Evolutionary conservation across 1,140 invertebrate genomes (phyloP).

Genomic region (Linepithema humile): DNA sequence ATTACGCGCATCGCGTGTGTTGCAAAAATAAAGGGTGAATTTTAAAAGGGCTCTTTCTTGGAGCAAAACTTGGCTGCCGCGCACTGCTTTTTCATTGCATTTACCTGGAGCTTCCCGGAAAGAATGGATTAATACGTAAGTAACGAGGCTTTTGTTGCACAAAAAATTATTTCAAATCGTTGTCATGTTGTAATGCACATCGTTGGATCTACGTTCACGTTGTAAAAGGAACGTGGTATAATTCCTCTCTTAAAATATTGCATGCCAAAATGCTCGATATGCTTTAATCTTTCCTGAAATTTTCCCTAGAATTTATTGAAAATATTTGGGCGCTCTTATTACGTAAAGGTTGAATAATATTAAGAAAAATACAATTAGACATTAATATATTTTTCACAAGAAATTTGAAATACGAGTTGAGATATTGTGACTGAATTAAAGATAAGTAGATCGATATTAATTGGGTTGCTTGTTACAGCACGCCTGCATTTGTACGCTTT

Average conservation of each 20-base stretch:
- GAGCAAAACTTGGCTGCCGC: background rate
- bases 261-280: background rate
- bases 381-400: too few relatives aligned
- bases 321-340: background rate
- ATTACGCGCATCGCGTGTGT: conserved; percentile 54
- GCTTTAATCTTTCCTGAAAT: background rate
- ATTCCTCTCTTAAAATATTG: background rate
- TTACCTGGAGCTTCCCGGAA: conserved; percentile 31
- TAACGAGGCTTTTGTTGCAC: conserved; percentile 52
- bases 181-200: too few relatives aligned
- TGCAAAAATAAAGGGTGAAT: conserved; percentile 50
- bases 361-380: too few relatives aligned
- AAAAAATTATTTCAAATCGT: background rate
- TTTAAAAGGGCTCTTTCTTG: conserved; percentile 45
- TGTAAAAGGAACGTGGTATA: background rate
- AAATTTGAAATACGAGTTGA: too few relatives aligned
- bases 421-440: too few relatives aligned
- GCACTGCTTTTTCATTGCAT: conserved; percentile 47
- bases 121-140: conserved; percentile 53
- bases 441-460: background rate
- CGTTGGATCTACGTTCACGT: too few relatives aligned
- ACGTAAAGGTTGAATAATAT: too few relatives aligned
- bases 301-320: background rate
- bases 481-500: background rate
- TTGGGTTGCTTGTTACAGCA: conserved; percentile 19